These are phyloP conservation scores for Turdus rufiventris DNA, from an alignment of 2,113 vertebrate genomes.

Conservation along the genomic window DNA sequence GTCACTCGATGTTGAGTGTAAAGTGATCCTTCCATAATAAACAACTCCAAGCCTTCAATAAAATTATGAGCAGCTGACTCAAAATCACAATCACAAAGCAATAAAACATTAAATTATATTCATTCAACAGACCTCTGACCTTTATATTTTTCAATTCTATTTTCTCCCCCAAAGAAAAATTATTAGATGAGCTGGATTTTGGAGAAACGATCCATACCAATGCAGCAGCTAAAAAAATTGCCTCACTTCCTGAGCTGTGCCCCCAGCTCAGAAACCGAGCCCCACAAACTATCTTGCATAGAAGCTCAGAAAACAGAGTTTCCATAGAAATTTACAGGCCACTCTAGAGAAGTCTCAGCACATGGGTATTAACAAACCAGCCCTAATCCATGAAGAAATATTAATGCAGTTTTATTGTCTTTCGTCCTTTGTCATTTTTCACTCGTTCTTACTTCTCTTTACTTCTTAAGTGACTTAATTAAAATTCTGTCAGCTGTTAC, in stretches of 20 bases:
- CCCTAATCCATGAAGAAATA: background rate
- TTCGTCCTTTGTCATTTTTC: background rate
- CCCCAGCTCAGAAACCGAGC: background rate
- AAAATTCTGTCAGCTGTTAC: background rate
- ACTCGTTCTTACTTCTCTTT: background rate
- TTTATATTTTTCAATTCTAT: background rate
- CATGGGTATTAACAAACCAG: background rate
- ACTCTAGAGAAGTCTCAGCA: background rate
- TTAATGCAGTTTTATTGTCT: background rate
- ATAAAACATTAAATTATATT: background rate
- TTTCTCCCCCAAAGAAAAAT: background rate
- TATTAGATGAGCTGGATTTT: background rate
- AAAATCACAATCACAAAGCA: background rate
- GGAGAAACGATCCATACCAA: background rate
- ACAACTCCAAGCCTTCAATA: background rate
- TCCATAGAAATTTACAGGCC: background rate
- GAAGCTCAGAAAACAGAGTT: background rate
- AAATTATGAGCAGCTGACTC: slow-evolving; percentile 16
- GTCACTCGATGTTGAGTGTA: background rate
- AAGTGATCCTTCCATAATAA: background rate
- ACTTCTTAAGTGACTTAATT: background rate
- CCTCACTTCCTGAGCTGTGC: background rate
- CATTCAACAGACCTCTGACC: background rate
- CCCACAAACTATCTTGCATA: background rate
- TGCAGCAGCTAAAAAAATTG: background rate